Base-by-base conservation (phyloP, 2,888 invertebrate genomes). In the Linyphia triangularis region DNA sequence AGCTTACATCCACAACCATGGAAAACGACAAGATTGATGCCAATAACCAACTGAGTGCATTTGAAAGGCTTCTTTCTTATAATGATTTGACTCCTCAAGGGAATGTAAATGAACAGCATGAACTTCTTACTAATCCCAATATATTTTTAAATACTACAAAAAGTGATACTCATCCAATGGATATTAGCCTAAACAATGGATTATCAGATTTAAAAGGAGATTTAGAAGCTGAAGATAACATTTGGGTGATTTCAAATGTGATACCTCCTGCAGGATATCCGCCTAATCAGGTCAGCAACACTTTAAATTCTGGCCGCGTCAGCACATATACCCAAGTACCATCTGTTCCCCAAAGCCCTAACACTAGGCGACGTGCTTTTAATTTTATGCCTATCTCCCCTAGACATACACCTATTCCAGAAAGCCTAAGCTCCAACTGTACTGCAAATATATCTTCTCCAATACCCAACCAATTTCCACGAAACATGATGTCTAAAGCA, bases 361-460 rank as follows among this genome's bases (percentile, higher is more conserved):
- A 96, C 90, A 95, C 96, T 63, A 94, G 96, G 89, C 95, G 96
- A 69, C 95, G 96, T 92, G 96, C 96, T 92, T 97, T 96, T 92
- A 96, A 96, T 92, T 97, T 97, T 92, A 96, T 96, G 37, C 97
- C 97, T 0, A 97, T 97, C 92, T 96, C 96, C 43, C 96, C 96
- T 9, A 95, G 95, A 30, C 90, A 91, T 79, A 91, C 91, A 43
- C 91, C 91, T 28, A 90, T 91, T 37, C 90, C 91, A 6, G 91
- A 91, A 51, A 85, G 79, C 19, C 37, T 82, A 43, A 51, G 19
- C 30, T 24, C 28, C 61, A 57, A 19, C 63, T 70, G 65, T 37
- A 28, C 28, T 24, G 28, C 75, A 6, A 43, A 26, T 57, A 51
- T 85, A 24, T 70, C 79, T 24, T 90, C 90, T 10, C 86, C 90